These are phyloP conservation scores for Rhinolophus ferrumequinum DNA, from an alignment of 2,113 vertebrate genomes.

Conservation along the genomic window DNA sequence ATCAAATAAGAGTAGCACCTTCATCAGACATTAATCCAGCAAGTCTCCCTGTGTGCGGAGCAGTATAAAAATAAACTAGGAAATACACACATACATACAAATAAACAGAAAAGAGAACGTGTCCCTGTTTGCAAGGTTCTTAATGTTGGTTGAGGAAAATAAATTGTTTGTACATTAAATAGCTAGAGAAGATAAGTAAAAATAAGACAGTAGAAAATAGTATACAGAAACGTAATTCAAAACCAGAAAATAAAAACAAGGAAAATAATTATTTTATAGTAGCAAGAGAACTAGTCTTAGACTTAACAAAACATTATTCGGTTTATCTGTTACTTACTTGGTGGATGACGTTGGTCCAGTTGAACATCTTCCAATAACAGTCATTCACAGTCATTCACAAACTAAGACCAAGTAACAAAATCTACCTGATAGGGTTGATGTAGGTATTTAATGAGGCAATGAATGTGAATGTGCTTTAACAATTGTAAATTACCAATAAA, in stretches of 20 bases:
- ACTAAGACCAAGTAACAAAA: background rate
- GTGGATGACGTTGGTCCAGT: background rate
- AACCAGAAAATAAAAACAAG: conserved; percentile 26
- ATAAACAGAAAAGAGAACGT: background rate
- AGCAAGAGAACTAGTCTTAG: background rate
- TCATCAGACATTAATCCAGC: background rate
- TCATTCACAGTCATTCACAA: background rate
- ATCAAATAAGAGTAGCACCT: background rate
- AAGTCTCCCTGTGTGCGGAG: background rate
- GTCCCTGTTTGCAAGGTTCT: background rate
- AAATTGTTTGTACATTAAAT: background rate
- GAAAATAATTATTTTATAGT: background rate
- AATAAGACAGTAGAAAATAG: background rate
- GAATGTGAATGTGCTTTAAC: background rate
- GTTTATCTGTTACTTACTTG: background rate
- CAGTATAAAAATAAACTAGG: background rate
- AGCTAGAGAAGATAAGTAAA: background rate
- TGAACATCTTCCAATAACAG: background rate
- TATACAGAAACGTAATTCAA: background rate
- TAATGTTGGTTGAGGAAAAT: background rate
- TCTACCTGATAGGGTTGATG: background rate
- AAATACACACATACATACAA: background rate
- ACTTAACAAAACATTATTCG: background rate
- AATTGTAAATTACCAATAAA: background rate
- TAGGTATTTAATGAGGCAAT: background rate